These are phyloP conservation scores for Macrochelys suwanniensis DNA, from an alignment of 2,797 vertebrate species.

Conservation along the genomic window DNA sequence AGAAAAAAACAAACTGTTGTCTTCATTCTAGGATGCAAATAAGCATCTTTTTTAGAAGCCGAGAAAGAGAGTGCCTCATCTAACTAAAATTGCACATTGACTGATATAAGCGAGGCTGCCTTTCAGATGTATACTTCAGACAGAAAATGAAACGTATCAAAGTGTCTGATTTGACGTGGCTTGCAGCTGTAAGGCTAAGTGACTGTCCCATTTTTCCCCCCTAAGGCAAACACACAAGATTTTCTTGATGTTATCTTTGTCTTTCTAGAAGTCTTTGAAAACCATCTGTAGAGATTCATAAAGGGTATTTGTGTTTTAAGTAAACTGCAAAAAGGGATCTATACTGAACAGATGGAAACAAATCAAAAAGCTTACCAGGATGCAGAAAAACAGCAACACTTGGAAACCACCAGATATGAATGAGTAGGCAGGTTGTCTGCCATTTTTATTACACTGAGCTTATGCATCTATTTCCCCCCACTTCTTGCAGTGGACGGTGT, in stretches of 20 bases:
- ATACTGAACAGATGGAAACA: slow-evolving; percentile 77
- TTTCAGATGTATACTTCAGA: slow-evolving; percentile 76
- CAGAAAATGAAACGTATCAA: slow-evolving; percentile 77
- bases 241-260: slow-evolving; percentile 79
- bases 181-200: slow-evolving; percentile 75
- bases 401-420: slow-evolving; percentile 54
- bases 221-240: slow-evolving; percentile 71
- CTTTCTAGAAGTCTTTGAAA: slow-evolving; percentile 79
- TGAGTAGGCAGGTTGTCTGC: slow-evolving; percentile 64
- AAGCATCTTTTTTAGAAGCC: slow-evolving; percentile 74
- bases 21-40: slow-evolving; percentile 77
- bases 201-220: slow-evolving; percentile 69
- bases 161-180: slow-evolving; percentile 74
- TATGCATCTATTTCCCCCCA: background rate
- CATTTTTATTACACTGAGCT: background rate
- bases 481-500: background rate
- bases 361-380: slow-evolving; percentile 79
- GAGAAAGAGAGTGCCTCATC: slow-evolving; percentile 65
- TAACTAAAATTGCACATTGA: slow-evolving; percentile 72
- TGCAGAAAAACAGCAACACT: slow-evolving; percentile 73
- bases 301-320: slow-evolving; percentile 80
- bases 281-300: slow-evolving; percentile 78
- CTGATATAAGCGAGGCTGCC: slow-evolving; percentile 74
- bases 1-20: slow-evolving; percentile 4
- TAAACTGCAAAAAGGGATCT: slow-evolving; percentile 78